These are phyloP conservation scores for Drosophila pachea DNA, from an alignment of 1,140 invertebrate species.

Conservation along the genomic window DNA sequence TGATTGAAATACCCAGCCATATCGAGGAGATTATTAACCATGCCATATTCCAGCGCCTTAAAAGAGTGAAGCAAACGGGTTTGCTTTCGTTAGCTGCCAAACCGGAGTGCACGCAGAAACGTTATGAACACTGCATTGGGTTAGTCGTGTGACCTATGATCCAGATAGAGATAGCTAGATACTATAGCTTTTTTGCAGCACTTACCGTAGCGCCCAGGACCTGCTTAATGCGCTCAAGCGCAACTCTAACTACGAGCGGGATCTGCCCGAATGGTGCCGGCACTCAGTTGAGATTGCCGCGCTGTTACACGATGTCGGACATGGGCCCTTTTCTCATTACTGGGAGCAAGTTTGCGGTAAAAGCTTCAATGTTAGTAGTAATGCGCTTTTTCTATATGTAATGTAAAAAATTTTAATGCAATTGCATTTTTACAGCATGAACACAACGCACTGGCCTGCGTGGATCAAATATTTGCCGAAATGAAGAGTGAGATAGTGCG, in stretches of 20 bases:
- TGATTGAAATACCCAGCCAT: constrained; percentile 44
- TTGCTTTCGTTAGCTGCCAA: constrained; percentile 11
- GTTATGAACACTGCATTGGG: constrained; percentile 71
- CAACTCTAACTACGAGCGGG: constrained; percentile 47
- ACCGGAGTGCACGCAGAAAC: constrained; percentile 36
- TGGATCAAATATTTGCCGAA: constrained; percentile 61
- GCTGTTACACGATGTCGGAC: constrained; percentile 85
- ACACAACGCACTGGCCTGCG: constrained; percentile 43
- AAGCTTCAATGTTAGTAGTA: constrained; percentile 57
- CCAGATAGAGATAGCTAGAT: background rate
- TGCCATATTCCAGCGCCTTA: constrained; percentile 61
- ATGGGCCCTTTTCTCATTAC: constrained; percentile 84
- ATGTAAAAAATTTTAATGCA: background rate
- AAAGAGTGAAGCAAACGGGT: constrained; percentile 59
- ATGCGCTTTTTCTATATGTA: background rate
- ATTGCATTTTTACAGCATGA: constrained; percentile 46
- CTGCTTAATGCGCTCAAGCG: constrained; percentile 51
- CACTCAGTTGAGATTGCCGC: constrained; percentile 81
- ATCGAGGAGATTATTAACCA: constrained; percentile 56
- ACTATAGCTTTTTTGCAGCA: constrained; percentile 31
- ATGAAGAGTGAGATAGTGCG: constrained; percentile 29
- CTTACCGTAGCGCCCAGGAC: constrained; percentile 49
- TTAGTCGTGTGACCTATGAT: constrained; percentile 11
- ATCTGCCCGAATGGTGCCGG: constrained; percentile 59
- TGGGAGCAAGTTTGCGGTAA: constrained; percentile 80